These are phyloP conservation scores for Apis cerana DNA, from an alignment of 1,140 invertebrate species.

Conservation along the genomic window DNA sequence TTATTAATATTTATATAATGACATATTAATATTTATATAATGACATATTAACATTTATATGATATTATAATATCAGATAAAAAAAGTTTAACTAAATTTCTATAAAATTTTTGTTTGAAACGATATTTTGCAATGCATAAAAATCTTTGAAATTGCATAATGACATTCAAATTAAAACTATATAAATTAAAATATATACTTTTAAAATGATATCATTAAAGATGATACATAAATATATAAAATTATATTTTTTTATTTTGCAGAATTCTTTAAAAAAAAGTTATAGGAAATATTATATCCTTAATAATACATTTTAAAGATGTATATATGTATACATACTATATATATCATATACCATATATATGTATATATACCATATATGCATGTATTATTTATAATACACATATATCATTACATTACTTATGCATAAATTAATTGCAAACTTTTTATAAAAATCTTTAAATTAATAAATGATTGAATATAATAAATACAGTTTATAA, in stretches of 20 bases:
- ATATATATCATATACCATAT: background rate
- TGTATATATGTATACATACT: background rate
- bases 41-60: too few species aligned
- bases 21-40: too few species aligned
- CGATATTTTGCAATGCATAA: background rate
- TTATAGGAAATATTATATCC: background rate
- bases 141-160: background rate
- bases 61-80: background rate
- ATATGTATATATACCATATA: background rate
- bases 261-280: background rate
- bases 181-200: background rate
- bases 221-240: background rate
- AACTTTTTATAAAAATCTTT: background rate
- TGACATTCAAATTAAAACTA: background rate
- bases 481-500: background rate
- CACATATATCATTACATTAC: background rate
- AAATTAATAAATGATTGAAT: too few species aligned
- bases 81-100: background rate
- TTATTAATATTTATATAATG: too few species aligned
- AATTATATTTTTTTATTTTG: background rate
- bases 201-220: background rate
- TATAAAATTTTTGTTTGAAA: background rate
- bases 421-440: background rate
- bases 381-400: background rate
- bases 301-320: slow-evolving; percentile 2